Base-by-base conservation (phyloP, 2,888 invertebrate genomes). In the Protula sp. region DNA sequence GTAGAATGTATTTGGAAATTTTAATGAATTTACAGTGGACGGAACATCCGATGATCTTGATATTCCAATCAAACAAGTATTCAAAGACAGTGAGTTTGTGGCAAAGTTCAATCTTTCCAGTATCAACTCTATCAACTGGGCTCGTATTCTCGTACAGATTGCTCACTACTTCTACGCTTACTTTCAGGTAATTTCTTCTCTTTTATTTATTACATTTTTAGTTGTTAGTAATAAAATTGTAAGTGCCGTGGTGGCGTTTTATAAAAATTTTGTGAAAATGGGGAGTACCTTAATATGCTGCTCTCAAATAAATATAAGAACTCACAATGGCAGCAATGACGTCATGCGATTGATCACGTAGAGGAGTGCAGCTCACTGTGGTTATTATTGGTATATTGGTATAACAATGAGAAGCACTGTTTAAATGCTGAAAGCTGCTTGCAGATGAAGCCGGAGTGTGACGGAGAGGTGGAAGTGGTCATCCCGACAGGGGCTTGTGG, bases 401-500 rank as follows among this genome's bases (percentile, higher is more conserved):
- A n/a, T n/a, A n/a, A n/a, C n/a, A n/a, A n/a, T n/a, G n/a, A n/a
- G n/a, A n/a, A n/a, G n/a, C n/a, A n/a, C n/a, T n/a, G n/a, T n/a
- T n/a, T n/a, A n/a, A n/a, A n/a, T n/a, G n/a, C n/a, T n/a, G n/a
- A n/a, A n/a, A n/a, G n/a, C n/a, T n/a, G n/a, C n/a, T n/a, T n/a
- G n/a, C n/a, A n/a, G 38, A 66, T 74, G 66, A 70, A 75, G 51
- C 71, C 72, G 3, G 58, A 55, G 3, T 71, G 69, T 66, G 73
- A 73, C 28, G 53, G 57, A 24, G 67, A 66, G 3, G 73, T 83
- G 24, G 76, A 81, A 64, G 70, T 84, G 29, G 78, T 81, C 30
- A 71, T 83, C 2, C 84, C 83, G 2, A 82, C 83, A n/a, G 83
- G 84, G 31, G 83, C 79, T 2, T 79, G 74, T 57, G 84, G 83